phyloP scores from a whole-genome alignment of 2,797 vertebrate genomes.

The Hydrophis major region DNA sequence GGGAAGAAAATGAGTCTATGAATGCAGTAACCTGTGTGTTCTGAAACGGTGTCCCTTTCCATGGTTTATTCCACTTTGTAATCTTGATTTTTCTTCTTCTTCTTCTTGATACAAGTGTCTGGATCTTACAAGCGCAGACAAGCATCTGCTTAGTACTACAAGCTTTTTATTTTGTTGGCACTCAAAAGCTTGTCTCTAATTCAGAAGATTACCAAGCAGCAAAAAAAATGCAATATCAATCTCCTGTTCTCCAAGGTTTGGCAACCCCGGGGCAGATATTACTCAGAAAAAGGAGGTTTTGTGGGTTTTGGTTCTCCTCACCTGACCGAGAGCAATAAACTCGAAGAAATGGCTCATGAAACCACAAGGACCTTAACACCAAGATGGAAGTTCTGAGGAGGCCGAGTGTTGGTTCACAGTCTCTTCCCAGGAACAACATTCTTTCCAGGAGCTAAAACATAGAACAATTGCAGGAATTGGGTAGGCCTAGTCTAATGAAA shows the following conservation, averaged over 20 bases:
- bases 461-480: neutral
- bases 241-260: neutral
- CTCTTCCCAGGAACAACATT: neutral
- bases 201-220: neutral
- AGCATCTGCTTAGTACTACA: neutral
- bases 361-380: neutral
- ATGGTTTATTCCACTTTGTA: neutral
- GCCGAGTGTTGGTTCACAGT: too few relatives aligned
- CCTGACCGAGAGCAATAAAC: neutral
- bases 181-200: neutral
- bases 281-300: neutral
- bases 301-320: neutral
- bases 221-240: neutral
- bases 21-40: neutral
- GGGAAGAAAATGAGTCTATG: neutral
- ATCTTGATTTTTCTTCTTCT: neutral
- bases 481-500: neutral
- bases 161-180: neutral
- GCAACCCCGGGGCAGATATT: neutral
- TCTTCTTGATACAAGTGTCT: neutral
- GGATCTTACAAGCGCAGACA: neutral
- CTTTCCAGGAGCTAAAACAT: neutral
- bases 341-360: neutral
- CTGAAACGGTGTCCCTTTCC: neutral
- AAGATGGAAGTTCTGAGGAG: neutral